Conservation (phyloP, 2,113 vertebrate species). For the Amphiprion percula region DNA sequence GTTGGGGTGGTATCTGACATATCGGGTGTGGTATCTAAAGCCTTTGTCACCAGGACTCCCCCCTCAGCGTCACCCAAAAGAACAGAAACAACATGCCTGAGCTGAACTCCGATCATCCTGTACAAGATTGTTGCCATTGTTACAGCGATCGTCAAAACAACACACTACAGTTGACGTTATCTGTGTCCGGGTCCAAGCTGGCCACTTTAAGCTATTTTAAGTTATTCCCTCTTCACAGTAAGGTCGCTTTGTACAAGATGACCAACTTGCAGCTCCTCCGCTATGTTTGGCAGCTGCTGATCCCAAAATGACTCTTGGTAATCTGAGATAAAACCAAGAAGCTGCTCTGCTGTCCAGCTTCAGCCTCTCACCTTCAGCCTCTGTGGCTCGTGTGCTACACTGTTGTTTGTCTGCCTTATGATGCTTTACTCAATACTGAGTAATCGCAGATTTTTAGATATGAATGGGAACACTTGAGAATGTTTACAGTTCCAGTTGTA, state of each 20-base stretch:
- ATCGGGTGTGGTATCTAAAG: conserved; percentile 90
- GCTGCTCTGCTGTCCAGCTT: conserved; percentile 24
- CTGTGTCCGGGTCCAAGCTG: conserved; percentile 51
- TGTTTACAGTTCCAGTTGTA: conserved; percentile 50
- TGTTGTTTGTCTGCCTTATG: conserved; percentile 33
- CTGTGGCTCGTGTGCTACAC: not conserved
- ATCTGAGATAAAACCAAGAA: conserved; percentile 61
- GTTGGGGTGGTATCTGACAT: conserved; percentile 90
- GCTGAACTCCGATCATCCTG: not conserved
- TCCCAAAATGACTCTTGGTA: conserved; percentile 69
- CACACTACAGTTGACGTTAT: conserved; percentile 27
- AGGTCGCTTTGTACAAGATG: conserved; percentile 38
- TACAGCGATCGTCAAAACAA: conserved; percentile 21
- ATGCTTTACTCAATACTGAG: not conserved
- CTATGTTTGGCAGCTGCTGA: conserved; percentile 67
- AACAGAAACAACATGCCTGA: conserved; percentile 75
- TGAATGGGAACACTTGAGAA: conserved; percentile 36
- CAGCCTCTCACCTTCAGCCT: conserved; percentile 26
- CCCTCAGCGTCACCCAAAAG: conserved; percentile 78
- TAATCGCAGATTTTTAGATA: conserved; percentile 10
- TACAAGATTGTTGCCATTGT: not conserved
- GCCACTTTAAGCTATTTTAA: conserved; percentile 61
- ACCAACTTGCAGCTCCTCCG: conserved; percentile 17
- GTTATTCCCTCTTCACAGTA: conserved; percentile 46
- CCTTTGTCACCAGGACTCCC: conserved; percentile 92